Conservation (phyloP, 2,113 vertebrate genomes). For the Nothoprocta pentlandii region DNA sequence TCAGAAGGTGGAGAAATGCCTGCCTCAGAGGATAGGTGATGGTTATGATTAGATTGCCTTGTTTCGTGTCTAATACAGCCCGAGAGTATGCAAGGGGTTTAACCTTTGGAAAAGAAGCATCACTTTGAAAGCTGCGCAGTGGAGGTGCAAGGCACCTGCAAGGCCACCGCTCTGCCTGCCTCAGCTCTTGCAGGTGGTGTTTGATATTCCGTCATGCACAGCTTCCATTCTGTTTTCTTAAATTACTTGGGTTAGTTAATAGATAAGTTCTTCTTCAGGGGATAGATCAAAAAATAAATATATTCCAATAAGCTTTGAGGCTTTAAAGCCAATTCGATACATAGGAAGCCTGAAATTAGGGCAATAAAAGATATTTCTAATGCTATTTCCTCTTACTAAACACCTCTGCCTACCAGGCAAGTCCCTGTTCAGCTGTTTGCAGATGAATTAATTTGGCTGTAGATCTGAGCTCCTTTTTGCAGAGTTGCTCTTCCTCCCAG, state of each 20-base stretch:
- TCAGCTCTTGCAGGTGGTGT: not conserved
- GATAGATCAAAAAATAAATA: not conserved
- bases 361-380: slow-evolving; percentile 44
- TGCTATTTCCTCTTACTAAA: slow-evolving; percentile 56
- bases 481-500: not conserved
- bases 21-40: not conserved
- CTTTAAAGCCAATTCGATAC: slow-evolving; percentile 24
- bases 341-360: slow-evolving; percentile 64
- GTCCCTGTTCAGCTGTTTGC: slow-evolving; percentile 50
- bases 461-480: slow-evolving; percentile 13
- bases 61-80: not conserved
- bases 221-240: not conserved
- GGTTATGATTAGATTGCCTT: not conserved
- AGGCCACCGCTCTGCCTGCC: not conserved
- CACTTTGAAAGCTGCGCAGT: not conserved
- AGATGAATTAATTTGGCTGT: slow-evolving; percentile 43
- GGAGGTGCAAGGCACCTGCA: not conserved
- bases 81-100: not conserved
- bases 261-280: slow-evolving; percentile 30
- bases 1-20: not conserved
- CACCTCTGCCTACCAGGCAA: slow-evolving; percentile 22
- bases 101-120: not conserved
- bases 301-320: slow-evolving; percentile 5
- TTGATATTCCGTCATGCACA: not conserved
- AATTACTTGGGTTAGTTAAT: slow-evolving; percentile 1